Conservation (phyloP, 92 coral and sea anemone species). For the Hydrozoanthus gracilis region DNA sequence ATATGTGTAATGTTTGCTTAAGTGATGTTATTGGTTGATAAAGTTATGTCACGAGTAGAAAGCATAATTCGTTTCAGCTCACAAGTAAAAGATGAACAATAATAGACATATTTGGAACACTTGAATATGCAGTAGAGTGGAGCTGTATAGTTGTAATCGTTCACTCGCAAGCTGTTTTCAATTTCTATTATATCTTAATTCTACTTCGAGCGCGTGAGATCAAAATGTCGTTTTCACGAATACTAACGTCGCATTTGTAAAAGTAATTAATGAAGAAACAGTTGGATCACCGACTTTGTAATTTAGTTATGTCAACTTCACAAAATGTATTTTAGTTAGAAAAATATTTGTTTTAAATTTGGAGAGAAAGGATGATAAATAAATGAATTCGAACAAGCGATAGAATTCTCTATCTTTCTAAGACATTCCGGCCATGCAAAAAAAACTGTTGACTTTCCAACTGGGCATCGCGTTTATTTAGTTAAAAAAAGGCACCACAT, state of each 20-base stretch:
- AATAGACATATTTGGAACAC: background rate
- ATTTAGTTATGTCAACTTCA: slow-evolving; percentile 8
- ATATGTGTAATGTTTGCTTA: slow-evolving; percentile 33
- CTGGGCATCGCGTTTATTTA: too few relatives aligned
- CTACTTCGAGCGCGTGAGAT: too few relatives aligned
- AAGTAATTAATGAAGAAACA: background rate
- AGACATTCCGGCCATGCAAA: too few relatives aligned
- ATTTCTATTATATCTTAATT: too few relatives aligned
- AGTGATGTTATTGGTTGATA: slow-evolving; percentile 40
- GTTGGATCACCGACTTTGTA: background rate
- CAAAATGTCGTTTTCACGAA: background rate
- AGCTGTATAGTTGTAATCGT: background rate
- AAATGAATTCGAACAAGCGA: too few relatives aligned
- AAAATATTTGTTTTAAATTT: background rate
- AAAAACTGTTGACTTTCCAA: too few relatives aligned
- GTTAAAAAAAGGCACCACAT: too few relatives aligned
- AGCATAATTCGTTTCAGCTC: slow-evolving; percentile 5
- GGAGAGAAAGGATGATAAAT: background rate
- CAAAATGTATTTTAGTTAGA: background rate
- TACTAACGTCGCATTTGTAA: background rate
- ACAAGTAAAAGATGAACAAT: background rate
- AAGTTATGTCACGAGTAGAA: slow-evolving; percentile 6
- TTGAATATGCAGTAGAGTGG: background rate
- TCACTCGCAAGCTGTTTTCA: background rate
- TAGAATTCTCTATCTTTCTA: too few relatives aligned